Base-by-base conservation (phyloP, 2,797 vertebrate genomes). In the Ammospiza maritima region DNA sequence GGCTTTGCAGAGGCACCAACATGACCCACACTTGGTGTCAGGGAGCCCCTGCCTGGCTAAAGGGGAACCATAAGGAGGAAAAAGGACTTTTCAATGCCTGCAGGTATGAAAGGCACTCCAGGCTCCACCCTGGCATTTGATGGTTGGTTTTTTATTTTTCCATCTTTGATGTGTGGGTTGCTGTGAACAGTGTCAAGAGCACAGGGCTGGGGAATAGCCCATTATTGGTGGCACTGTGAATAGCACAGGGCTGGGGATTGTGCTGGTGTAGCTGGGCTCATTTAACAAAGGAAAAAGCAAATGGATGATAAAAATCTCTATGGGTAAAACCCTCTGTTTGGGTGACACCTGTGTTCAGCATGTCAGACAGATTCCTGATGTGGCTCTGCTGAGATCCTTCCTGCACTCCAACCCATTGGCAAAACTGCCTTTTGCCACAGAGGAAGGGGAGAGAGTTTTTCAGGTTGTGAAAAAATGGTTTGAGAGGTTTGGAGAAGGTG, bases 1-100 rank as follows among this genome's bases (percentile, higher is more conserved):
- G 1, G 40, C 32, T 95, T 87, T 85, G 72, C 38, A 70, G 78
- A 78, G 50, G 29, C 32, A 70, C 21, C 16, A 42, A 25, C 29
- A 12, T 17, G 30, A 32, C 20, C 22, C n/a, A 9, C 0, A 1
- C 32, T 47, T 3, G 0, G 22, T 48, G 19, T 27, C 27, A 19
- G 30, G 10, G 12, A 80, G n/a, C 0, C 0, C 47, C 65, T 85
- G 23, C 7, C 1, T 2, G 2, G 30, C 45, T 44, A 10, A 48
- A 53, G 44, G 36, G 32, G 40, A 74, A 62, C 44, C 8, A 21
- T 2, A 19, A 45, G 34, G 26, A 77, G 32, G 21, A 13, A 80
- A 70, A 82, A 64, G 8, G 18, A 44, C 47, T 25, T 76, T 89
- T 34, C n/a, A 34, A 10, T 58, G 64, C 36, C 62, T 79, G 60